phyloP scores from a whole-genome alignment of 2,888 invertebrate species.

The Antheraea assamensis region DNA sequence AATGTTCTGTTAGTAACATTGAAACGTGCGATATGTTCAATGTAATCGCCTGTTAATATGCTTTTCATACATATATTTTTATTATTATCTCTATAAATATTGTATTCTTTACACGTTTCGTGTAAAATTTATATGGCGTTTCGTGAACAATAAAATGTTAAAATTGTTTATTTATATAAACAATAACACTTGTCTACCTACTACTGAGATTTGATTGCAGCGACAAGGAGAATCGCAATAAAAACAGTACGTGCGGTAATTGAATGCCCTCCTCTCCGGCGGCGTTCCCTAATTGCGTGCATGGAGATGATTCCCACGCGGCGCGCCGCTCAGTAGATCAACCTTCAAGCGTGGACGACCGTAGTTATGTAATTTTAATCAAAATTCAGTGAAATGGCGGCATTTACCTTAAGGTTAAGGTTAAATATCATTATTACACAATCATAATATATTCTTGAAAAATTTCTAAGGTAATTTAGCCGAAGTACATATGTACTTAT shows the following conservation, averaged over 20 bases:
- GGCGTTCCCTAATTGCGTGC: constrained; percentile 73
- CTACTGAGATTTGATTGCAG: constrained; percentile 51
- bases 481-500: not conserved
- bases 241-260: constrained; percentile 69
- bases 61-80: not conserved
- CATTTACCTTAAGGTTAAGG: not conserved
- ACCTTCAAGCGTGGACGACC: constrained; percentile 44
- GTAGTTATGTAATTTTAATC: constrained; percentile 64
- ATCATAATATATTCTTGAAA: not conserved
- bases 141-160: constrained; percentile 5
- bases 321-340: constrained; percentile 53
- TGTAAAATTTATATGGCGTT: not conserved
- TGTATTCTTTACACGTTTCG: not conserved
- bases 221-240: constrained; percentile 65
- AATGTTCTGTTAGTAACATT: not conserved
- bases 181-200: constrained; percentile 29
- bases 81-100: not conserved
- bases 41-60: not conserved
- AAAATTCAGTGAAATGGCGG: constrained; percentile 55
- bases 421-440: not conserved
- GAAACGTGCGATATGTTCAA: not conserved
- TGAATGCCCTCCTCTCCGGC: constrained; percentile 66
- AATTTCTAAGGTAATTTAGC: not conserved
- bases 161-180: not conserved
- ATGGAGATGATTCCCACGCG: constrained; percentile 74